Evolutionary conservation across 2,888 invertebrate genomes (phyloP), one percentile per base, ranked within the genome.

Genomic region (Brachynemurus nebulosus): DNA sequence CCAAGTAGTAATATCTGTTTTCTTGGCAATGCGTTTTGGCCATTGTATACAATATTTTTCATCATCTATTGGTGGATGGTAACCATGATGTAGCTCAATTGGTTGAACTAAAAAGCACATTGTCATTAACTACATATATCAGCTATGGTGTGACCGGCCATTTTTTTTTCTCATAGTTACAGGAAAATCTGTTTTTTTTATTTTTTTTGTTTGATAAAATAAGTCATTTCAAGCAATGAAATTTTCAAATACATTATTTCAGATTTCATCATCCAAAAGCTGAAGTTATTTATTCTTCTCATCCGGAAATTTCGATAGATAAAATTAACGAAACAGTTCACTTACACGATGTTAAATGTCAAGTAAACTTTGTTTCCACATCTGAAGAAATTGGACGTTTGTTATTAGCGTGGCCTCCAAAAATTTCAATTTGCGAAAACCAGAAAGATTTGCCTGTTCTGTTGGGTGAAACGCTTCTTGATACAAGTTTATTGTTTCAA

Each of bases 261-360:
- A 63, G 62, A 47, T 62, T 64, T 52, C 59, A 62, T 52, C 61
- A 64, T 52, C 60, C 63, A 19, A 60, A 59, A 48, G 55, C 57
- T 20, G 58, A 62, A 46, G 49, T 59, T 4, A 51, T 55, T 39
- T 55, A 59, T n/a, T 53, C 54, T 4, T 34, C 54, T 44, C 47
- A 53, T 53, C 55, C 57, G 11, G 55, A 54, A 45, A 50, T 57
- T 20, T 45, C 46, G 18, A 40, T 54, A 6, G 40, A 40, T 14
- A 37, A 49, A 9, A 50, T 23, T 38, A 52, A 53, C 4, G 55
- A 59, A 46, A 57, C 50, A 48, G 19, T 59, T 11, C 48, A 51
- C 39, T 52, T 64, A 7, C 51, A 61, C 44, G 55, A 60, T 45
- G 50, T 62, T 11, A 55, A 52, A 23, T 63, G 59, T 44, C 62